Conservation (phyloP, 2,888 invertebrate genomes). For the Xiphydria camelus region DNA sequence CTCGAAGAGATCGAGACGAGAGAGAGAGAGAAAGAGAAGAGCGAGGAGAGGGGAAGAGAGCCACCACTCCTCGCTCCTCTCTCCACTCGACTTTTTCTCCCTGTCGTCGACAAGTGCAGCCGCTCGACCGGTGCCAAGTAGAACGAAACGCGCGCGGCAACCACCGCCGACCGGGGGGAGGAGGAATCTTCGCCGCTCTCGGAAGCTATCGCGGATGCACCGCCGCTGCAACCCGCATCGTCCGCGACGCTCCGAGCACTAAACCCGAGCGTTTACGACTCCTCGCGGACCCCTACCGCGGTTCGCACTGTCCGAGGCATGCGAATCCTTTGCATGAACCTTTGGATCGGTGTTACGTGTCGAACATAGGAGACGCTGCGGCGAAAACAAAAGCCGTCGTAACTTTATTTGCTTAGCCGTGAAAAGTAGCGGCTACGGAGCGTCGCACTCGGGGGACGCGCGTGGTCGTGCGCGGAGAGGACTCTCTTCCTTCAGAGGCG, state of each 20-base stretch:
- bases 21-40: no score
- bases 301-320: not conserved
- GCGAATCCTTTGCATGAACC: constrained; percentile 27
- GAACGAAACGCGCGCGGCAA: no score
- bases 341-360: constrained; percentile 30
- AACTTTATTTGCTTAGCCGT: constrained; percentile 24
- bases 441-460: no score
- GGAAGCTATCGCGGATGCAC: no score
- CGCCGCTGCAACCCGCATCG: no score
- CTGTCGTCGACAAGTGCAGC: not conserved
- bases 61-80: not conserved
- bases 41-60: no score
- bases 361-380: constrained; percentile 33
- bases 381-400: constrained; percentile 10
- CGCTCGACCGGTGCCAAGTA: no score
- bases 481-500: no score
- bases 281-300: constrained; percentile 19
- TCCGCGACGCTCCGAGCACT: constrained; percentile 27
- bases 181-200: no score
- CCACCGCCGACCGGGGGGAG: no score
- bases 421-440: no score
- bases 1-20: no score
- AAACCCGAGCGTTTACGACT: constrained; percentile 42
- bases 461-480: not conserved
- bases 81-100: not conserved